Conservation (phyloP, 2,888 invertebrate species). For the Eupithecia centaureata region DNA sequence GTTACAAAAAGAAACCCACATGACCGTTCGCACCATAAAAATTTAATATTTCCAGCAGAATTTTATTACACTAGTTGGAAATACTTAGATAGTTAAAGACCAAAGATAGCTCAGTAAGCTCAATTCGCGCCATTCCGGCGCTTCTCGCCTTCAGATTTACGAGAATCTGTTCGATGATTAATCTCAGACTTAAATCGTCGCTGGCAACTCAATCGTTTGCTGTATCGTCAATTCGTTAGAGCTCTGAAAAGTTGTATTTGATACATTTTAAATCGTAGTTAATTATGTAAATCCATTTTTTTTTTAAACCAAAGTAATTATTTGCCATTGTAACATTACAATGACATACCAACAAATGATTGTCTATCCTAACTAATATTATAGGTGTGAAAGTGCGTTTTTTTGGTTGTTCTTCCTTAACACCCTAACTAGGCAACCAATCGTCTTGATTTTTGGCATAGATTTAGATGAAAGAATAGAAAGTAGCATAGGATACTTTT, state of each 20-base stretch:
- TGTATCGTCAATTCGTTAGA: slow-evolving; percentile 12
- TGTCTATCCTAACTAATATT: too few relatives aligned
- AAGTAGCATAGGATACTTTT: too few relatives aligned
- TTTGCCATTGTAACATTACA: too few relatives aligned
- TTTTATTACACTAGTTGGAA: background rate
- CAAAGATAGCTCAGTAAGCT: background rate
- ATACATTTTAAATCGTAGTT: background rate
- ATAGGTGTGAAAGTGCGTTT: too few relatives aligned
- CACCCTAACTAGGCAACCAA: too few relatives aligned
- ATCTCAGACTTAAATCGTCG: slow-evolving; percentile 38
- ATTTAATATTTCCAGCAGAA: background rate
- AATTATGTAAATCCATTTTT: background rate
- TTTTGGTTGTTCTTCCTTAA: too few relatives aligned
- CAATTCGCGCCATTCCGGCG: slow-evolving; percentile 25
- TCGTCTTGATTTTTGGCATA: too few relatives aligned
- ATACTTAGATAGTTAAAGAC: background rate
- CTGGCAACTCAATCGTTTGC: slow-evolving; percentile 33
- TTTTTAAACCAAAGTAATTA: too few relatives aligned
- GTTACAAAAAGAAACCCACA: too few relatives aligned
- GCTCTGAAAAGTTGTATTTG: background rate
- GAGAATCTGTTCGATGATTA: slow-evolving; percentile 39
- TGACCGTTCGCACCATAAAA: background rate
- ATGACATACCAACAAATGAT: too few relatives aligned
- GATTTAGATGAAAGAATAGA: too few relatives aligned
- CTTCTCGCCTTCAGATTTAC: slow-evolving; percentile 41